Conservation (phyloP, 2,113 vertebrate genomes). For the Patagioenas fasciata region DNA sequence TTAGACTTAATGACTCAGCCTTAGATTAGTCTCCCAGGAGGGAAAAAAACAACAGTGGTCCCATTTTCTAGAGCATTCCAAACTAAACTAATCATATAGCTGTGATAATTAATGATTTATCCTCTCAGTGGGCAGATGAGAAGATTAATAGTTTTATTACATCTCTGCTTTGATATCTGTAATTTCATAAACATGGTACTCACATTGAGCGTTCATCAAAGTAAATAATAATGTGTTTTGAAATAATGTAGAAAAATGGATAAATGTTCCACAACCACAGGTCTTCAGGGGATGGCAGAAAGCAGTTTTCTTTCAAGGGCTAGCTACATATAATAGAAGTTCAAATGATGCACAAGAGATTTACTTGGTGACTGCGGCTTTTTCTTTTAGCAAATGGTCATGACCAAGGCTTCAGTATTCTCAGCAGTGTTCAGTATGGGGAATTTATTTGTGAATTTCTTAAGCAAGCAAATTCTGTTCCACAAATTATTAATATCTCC, state of each 20-base stretch:
- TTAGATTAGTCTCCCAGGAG: slow-evolving; percentile 11
- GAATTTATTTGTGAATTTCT: slow-evolving; percentile 19
- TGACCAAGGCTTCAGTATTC: not conserved
- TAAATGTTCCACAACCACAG: slow-evolving; percentile 63
- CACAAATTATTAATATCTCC: not conserved
- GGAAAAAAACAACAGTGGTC: not conserved
- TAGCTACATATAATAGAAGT: slow-evolving; percentile 30
- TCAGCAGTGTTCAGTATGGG: not conserved
- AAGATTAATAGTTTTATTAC: slow-evolving; percentile 19
- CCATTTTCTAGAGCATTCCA: slow-evolving; percentile 7
- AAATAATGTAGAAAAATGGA: slow-evolving; percentile 62
- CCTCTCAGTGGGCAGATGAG: not conserved
- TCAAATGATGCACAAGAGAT: slow-evolving; percentile 49
- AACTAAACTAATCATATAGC: slow-evolving; percentile 14
- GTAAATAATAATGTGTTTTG: slow-evolving; percentile 51
- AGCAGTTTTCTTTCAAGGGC: slow-evolving; percentile 48
- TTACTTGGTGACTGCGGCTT: slow-evolving; percentile 53
- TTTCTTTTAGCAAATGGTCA: slow-evolving; percentile 27
- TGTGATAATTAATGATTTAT: slow-evolving; percentile 27
- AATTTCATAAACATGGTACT: slow-evolving; percentile 40
- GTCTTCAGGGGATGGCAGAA: slow-evolving; percentile 58
- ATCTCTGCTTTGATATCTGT: slow-evolving; percentile 20
- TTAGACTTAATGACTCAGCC: not conserved
- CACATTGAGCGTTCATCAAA: slow-evolving; percentile 26
- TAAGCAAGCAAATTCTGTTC: not conserved